Evolutionary conservation across 1,140 invertebrate species (phyloP).

Genomic region (Ips nitidus): DNA sequence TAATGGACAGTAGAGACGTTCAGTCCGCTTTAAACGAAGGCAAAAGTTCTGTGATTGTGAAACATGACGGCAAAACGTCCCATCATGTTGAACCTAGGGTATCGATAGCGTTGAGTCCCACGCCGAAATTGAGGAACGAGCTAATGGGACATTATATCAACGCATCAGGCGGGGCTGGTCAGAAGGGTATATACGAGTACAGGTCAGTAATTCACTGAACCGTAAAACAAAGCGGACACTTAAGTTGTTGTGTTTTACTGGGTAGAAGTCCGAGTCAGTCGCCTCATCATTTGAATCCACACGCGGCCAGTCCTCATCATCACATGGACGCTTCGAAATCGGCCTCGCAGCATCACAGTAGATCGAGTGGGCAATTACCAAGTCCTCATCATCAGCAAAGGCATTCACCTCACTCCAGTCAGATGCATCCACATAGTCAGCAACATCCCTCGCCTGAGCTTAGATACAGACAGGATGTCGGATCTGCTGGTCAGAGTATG

Average conservation of each 20-base stretch:
- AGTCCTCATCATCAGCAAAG: slow-evolving; percentile 54
- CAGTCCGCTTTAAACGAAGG: slow-evolving; percentile 65
- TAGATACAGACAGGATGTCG: slow-evolving; percentile 43
- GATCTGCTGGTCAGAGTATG: slow-evolving; percentile 36
- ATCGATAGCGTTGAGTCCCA: slow-evolving; percentile 61
- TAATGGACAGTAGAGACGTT: slow-evolving; percentile 56
- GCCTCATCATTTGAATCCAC: slow-evolving; percentile 56
- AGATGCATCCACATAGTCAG: slow-evolving; percentile 45
- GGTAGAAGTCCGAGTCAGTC: slow-evolving; percentile 58
- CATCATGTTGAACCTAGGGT: slow-evolving; percentile 60
- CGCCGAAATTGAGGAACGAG: slow-evolving; percentile 61
- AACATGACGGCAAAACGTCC: slow-evolving; percentile 68
- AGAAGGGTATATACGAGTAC: slow-evolving; percentile 56
- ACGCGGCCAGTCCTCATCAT: slow-evolving; percentile 46
- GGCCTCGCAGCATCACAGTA: slow-evolving; percentile 42
- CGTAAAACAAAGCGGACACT: not conserved
- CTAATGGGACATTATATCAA: slow-evolving; percentile 64
- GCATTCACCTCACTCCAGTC: slow-evolving; percentile 51
- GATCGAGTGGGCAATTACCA: slow-evolving; percentile 49
- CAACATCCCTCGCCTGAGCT: slow-evolving; percentile 57
- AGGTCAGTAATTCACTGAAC: not conserved
- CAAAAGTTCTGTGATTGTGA: slow-evolving; percentile 77
- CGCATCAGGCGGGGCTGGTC: slow-evolving; percentile 42
- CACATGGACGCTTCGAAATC: slow-evolving; percentile 49
- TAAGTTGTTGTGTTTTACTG: not conserved